A percentile compares a stretch with the other conserved stretches of the same genome.
These are phyloP conservation scores for Gavia stellata DNA, from an alignment of 2,113 vertebrate genomes.

Conservation along the genomic window DNA sequence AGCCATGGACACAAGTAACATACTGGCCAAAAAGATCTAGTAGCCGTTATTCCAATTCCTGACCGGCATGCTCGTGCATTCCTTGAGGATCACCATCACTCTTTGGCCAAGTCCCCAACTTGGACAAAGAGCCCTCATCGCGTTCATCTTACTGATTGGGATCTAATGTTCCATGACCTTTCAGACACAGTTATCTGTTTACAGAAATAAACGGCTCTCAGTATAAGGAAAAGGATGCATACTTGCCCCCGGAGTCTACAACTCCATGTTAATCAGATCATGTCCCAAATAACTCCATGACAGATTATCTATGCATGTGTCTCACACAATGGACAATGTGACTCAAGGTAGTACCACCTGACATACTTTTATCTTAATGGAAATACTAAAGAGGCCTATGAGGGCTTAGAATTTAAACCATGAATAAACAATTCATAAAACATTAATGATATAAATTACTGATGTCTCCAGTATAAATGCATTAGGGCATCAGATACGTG, in stretches of 20 bases:
- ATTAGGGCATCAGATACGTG: neutral
- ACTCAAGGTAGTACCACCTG: neutral
- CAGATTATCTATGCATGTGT: neutral
- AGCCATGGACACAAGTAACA: neutral
- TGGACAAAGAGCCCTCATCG: neutral
- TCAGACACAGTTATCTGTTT: neutral
- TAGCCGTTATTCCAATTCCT: neutral
- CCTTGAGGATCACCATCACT: neutral
- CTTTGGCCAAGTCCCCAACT: neutral
- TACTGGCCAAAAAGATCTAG: neutral
- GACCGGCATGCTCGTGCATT: neutral
- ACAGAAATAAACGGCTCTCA: neutral
- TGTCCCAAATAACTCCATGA: neutral
- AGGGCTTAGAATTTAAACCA: neutral
- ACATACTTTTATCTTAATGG: neutral
- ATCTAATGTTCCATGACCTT: neutral
- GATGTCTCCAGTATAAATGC: neutral
- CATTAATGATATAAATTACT: neutral
- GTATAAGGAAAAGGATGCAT: neutral
- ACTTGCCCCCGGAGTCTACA: neutral
- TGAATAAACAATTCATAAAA: neutral
- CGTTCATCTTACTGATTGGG: neutral
- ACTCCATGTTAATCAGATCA: neutral
- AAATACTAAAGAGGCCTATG: neutral
- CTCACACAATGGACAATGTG: neutral